phyloP scores from a whole-genome alignment of 2,888 invertebrate genomes.

The Poecilobothrus nobilitatus region DNA sequence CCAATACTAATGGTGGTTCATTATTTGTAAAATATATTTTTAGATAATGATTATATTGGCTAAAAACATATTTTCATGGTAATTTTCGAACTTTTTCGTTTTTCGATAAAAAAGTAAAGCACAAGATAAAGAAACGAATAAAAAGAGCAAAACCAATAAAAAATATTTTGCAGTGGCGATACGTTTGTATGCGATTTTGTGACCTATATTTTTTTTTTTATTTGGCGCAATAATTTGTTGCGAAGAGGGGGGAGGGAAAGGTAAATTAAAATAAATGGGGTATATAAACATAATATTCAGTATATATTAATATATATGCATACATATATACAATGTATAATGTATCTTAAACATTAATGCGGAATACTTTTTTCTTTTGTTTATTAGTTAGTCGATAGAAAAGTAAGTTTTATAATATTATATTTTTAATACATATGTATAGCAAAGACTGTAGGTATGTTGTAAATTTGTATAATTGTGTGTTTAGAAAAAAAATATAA shows the following conservation, averaged over 20 bases:
- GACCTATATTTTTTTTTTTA: neutral
- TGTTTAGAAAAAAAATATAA: too few relatives aligned
- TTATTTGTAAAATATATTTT: neutral
- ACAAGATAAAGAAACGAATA: neutral
- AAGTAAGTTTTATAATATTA: too few relatives aligned
- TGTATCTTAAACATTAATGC: neutral
- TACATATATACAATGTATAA: too few relatives aligned
- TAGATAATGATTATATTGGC: slow-evolving; percentile 4
- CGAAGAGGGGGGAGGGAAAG: neutral
- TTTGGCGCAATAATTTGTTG: neutral
- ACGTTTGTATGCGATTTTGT: slow-evolving; percentile 6
- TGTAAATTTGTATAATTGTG: too few relatives aligned
- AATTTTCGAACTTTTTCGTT: too few relatives aligned
- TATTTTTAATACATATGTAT: too few relatives aligned
- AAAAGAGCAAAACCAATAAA: neutral
- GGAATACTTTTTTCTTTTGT: neutral
- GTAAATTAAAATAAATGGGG: neutral
- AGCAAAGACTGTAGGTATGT: too few relatives aligned
- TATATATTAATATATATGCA: too few relatives aligned
- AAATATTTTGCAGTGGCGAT: neutral
- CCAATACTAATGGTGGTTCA: neutral
- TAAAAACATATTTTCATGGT: neutral
- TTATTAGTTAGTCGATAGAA: neutral
- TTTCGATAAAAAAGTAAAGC: too few relatives aligned
- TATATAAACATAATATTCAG: too few relatives aligned